phyloP scores from a whole-genome alignment of 2,888 invertebrate species.

The Ophonus ardosiacus region DNA sequence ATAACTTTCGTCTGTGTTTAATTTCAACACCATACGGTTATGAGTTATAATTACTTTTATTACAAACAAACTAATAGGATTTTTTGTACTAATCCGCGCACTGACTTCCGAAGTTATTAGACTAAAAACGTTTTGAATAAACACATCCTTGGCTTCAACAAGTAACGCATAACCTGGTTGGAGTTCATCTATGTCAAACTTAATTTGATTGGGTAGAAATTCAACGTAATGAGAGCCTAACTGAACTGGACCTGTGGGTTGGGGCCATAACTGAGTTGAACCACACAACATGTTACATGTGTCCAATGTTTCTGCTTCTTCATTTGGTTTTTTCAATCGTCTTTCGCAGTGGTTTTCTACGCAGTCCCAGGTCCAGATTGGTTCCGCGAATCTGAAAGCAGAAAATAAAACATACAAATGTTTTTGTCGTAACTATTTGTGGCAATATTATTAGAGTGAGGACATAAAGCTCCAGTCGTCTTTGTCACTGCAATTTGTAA shows the following conservation, averaged over 20 bases:
- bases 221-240: slow-evolving; percentile 82
- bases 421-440: too few relatives aligned
- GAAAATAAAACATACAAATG: background rate
- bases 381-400: slow-evolving; percentile 75
- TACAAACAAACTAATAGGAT: slow-evolving; percentile 71
- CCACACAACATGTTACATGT: slow-evolving; percentile 90
- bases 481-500: too few relatives aligned
- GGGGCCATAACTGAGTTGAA: slow-evolving; percentile 87
- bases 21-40: slow-evolving; percentile 78
- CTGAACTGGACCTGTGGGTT: slow-evolving; percentile 84
- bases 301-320: slow-evolving; percentile 77
- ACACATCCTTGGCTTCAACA: slow-evolving; percentile 77
- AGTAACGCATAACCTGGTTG: slow-evolving; percentile 76
- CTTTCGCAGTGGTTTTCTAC: slow-evolving; percentile 83
- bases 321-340: slow-evolving; percentile 68
- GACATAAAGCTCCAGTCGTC: too few relatives aligned
- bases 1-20: slow-evolving; percentile 87
- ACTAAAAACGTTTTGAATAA: slow-evolving; percentile 73
- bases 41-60: slow-evolving; percentile 78
- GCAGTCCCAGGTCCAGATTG: slow-evolving; percentile 89
- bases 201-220: slow-evolving; percentile 78
- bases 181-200: slow-evolving; percentile 74
- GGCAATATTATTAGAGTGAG: too few relatives aligned
- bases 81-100: slow-evolving; percentile 67
- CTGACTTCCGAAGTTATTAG: slow-evolving; percentile 65